phyloP scores from a whole-genome alignment of 2,113 vertebrate genomes.

The Corythornis cristatus region DNA sequence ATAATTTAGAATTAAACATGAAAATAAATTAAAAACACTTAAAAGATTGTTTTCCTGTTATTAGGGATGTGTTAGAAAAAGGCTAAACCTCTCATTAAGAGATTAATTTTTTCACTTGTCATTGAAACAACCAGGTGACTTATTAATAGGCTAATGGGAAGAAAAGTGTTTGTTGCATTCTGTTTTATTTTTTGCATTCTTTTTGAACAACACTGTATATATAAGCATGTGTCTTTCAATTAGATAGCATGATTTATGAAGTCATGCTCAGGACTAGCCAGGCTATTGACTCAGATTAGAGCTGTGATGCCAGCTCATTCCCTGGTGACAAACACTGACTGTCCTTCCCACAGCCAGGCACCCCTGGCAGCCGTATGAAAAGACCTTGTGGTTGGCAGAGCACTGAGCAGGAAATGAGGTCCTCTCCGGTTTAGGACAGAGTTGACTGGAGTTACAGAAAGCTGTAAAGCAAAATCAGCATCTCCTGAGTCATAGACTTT shows the following conservation, averaged over 20 bases:
- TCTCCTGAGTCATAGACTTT: slow-evolving; percentile 43
- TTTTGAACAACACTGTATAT: neutral
- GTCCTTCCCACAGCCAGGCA: slow-evolving; percentile 54
- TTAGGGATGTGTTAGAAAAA: slow-evolving; percentile 24
- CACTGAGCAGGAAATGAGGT: slow-evolving; percentile 62
- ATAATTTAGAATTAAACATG: slow-evolving; percentile 22
- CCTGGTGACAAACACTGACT: slow-evolving; percentile 64
- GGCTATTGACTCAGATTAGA: slow-evolving; percentile 65
- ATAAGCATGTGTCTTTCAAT: slow-evolving; percentile 37
- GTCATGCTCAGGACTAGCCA: slow-evolving; percentile 46
- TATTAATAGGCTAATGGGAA: neutral
- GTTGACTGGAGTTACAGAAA: slow-evolving; percentile 57
- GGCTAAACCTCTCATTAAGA: slow-evolving; percentile 15
- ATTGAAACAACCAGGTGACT: slow-evolving; percentile 25
- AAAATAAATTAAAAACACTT: slow-evolving; percentile 47
- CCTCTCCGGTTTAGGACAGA: slow-evolving; percentile 54
- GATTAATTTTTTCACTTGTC: neutral
- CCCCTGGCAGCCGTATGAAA: slow-evolving; percentile 61
- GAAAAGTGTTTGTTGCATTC: slow-evolving; percentile 1
- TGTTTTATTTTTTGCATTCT: neutral
- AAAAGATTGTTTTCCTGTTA: slow-evolving; percentile 15
- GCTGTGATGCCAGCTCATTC: slow-evolving; percentile 63
- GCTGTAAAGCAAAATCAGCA: slow-evolving; percentile 32
- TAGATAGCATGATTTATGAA: slow-evolving; percentile 47
- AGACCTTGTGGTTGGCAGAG: slow-evolving; percentile 64